Percentiles rank a stretch among this genome's conserved stretches.
phyloP scores from a whole-genome alignment of 2,113 vertebrate genomes.

The Hippocampus abdominalis region DNA sequence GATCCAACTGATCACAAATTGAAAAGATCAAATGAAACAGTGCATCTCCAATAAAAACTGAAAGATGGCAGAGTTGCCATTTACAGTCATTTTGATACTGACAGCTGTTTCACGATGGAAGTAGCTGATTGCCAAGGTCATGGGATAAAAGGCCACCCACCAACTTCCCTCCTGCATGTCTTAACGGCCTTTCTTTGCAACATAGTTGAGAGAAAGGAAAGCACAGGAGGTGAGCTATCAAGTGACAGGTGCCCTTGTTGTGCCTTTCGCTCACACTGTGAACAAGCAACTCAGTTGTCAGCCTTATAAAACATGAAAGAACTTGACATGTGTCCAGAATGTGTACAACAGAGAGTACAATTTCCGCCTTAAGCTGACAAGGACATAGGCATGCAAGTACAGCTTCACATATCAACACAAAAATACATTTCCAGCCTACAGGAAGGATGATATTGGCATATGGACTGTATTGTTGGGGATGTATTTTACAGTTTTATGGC shows the following conservation, averaged over 20 bases:
- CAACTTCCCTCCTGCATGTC: conserved; percentile 13
- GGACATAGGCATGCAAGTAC: conserved; percentile 23
- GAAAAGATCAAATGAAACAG: neutral
- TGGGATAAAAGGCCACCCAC: conserved; percentile 35
- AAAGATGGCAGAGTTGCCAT: conserved; percentile 9
- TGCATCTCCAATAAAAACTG: neutral
- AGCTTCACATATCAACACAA: conserved; percentile 3
- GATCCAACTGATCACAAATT: neutral
- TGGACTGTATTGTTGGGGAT: conserved; percentile 17
- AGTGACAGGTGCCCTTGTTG: conserved; percentile 66
- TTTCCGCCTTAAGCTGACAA: conserved; percentile 20
- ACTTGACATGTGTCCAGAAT: conserved; percentile 52
- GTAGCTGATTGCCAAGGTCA: conserved; percentile 10
- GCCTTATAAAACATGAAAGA: conserved; percentile 66
- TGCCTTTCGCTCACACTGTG: conserved; percentile 59
- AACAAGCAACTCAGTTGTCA: conserved; percentile 54
- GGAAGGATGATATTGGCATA: conserved; percentile 8
- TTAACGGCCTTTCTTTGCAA: conserved; percentile 51
- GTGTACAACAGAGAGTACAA: conserved; percentile 22
- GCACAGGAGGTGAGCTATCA: conserved; percentile 58
- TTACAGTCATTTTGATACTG: conserved; percentile 17
- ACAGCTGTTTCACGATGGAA: conserved; percentile 33
- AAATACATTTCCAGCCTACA: conserved; percentile 5
- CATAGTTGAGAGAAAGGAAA: conserved; percentile 44
- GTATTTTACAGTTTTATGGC: neutral